Evolutionary conservation across 2,888 invertebrate species (phyloP), one percentile per base, ranked within the genome.

Genomic region (Digitonthophagus gazella): DNA sequence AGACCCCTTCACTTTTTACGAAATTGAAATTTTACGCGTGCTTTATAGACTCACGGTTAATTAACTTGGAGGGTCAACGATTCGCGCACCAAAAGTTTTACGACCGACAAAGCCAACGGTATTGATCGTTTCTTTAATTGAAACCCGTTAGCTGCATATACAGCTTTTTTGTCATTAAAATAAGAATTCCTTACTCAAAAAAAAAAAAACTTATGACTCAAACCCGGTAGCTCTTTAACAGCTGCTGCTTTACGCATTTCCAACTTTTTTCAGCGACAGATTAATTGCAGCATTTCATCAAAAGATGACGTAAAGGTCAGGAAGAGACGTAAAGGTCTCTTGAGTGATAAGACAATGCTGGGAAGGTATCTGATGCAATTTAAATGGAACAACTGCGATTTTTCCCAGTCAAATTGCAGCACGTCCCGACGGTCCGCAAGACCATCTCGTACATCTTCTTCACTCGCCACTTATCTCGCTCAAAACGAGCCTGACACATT

Each of bases 401-500:
- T 44, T 44, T 44, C 11, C 28, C 28, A 44, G 28, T 44, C 28
- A 44, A 44, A 44, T 44, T 44, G 28, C 28, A 44, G 28, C 28
- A 44, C 11, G 28, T 44, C 28, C 28, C n/a, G n/a, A n/a, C n/a
- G n/a, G n/a, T n/a, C n/a, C n/a, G n/a, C n/a, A n/a, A n/a, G 28
- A 44, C 28, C 28, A 61, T 61, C 44, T 67, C 67, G 55, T 20
- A 63, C 55, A 64, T 63, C 44, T 67, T 67, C 61, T 61, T 61
- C 61, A 64, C 54, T 64, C 55, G 19, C 54, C 67, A 67, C 56
- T 67, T 64, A 19, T 67, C 64, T 63, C 55, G 63, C 56, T 54
- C 55, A 20, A 58, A 63, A 56, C 63, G 64, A 16, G 22, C 64
- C 54, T 67, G 67, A 64, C 64, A 67, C 58, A 63, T 63, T 67